Evolutionary conservation across 2,113 vertebrate genomes (phyloP).

Genomic region (Corydoras maculifer): DNA sequence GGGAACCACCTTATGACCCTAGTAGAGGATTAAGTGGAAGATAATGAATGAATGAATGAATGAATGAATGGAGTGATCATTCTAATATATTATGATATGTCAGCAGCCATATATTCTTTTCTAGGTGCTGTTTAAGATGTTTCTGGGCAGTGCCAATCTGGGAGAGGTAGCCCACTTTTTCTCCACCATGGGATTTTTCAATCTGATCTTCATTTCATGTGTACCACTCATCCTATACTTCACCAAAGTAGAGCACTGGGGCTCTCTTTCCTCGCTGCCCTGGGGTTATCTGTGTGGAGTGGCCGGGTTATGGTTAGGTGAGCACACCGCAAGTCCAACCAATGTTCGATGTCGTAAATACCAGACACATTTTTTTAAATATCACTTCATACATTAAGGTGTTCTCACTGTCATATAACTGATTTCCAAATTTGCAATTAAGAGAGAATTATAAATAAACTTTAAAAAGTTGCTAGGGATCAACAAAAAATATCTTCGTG

Average conservation of each 20-base stretch:
- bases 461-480: too few species aligned
- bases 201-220: conserved; percentile 93
- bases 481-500: too few species aligned
- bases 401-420: too few species aligned
- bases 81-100: background rate
- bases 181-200: conserved; percentile 95
- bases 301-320: conserved; percentile 93
- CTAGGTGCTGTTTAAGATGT: conserved; percentile 98
- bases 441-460: too few species aligned
- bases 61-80: too few species aligned
- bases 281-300: conserved; percentile 97
- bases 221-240: conserved; percentile 91
- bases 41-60: too few species aligned
- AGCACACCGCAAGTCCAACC: conserved; percentile 25
- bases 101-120: conserved; percentile 10
- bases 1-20: too few species aligned
- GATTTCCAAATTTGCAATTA: too few species aligned
- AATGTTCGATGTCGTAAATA: too few species aligned
- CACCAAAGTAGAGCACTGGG: conserved; percentile 94
- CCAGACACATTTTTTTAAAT: too few species aligned
- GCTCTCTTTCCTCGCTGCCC: conserved; percentile 85
- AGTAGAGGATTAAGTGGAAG: too few species aligned
- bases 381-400: too few species aligned
- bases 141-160: conserved; percentile 90
- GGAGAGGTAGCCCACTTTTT: conserved; percentile 94